Evolutionary conservation across 92 coral and sea anemone species (phyloP).

Genomic region (Epizoanthus fatuus): DNA sequence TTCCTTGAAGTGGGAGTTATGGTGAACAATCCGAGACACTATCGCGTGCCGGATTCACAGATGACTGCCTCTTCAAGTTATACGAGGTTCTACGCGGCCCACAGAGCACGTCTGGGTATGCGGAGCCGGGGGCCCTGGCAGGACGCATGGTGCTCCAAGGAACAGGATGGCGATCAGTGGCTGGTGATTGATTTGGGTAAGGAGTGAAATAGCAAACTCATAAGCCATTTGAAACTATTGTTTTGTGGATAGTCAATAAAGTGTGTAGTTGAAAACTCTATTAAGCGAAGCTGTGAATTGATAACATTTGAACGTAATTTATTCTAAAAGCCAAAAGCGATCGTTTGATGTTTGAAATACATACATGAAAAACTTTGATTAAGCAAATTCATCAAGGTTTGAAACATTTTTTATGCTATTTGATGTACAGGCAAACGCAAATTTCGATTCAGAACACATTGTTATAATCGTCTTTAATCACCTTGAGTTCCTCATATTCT

Average conservation of each 20-base stretch:
- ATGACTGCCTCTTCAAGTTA: constrained; percentile 18
- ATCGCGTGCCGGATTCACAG: background rate
- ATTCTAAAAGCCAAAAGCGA: too few species aligned
- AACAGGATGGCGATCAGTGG: background rate
- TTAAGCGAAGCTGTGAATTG: too few species aligned
- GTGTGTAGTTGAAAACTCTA: too few species aligned
- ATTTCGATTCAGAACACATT: too few species aligned
- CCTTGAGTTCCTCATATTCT: too few species aligned
- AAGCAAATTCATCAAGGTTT: too few species aligned
- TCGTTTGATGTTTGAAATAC: too few species aligned
- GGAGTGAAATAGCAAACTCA: background rate
- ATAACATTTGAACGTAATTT: too few species aligned
- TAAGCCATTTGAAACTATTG: background rate
- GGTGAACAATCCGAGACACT: constrained; percentile 1
- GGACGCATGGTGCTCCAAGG: background rate
- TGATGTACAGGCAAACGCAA: too few species aligned
- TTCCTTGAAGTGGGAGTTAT: background rate
- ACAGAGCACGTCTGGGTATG: background rate
- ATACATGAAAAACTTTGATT: too few species aligned
- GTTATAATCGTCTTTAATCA: too few species aligned
- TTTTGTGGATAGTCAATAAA: background rate
- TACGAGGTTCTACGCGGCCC: constrained; percentile 17
- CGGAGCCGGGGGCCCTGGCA: background rate
- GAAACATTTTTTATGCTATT: too few species aligned
- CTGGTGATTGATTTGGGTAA: background rate